Conservation (phyloP, 2,113 vertebrate genomes). For the Lepidothrix coronata region DNA sequence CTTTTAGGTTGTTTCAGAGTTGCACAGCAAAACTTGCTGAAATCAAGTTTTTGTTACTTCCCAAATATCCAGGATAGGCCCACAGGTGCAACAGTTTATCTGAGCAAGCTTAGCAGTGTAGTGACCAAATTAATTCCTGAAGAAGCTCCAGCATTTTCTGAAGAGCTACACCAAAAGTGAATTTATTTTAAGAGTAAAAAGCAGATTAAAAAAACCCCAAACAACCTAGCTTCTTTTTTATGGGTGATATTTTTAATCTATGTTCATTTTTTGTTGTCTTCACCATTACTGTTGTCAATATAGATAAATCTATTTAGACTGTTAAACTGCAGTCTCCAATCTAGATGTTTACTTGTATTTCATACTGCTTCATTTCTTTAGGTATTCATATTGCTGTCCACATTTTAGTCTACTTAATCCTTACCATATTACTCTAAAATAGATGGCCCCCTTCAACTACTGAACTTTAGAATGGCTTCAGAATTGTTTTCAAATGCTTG, state of each 20-base stretch:
- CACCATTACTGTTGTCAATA: neutral
- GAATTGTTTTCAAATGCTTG: neutral
- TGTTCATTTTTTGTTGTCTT: neutral
- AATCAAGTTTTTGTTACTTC: neutral
- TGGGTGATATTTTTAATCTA: neutral
- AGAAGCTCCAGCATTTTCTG: neutral
- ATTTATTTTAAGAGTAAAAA: neutral
- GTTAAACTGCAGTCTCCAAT: neutral
- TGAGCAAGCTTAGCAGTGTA: neutral
- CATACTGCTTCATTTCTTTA: neutral
- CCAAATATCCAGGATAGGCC: neutral
- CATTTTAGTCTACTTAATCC: neutral
- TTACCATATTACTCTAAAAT: neutral
- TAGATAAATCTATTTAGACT: neutral
- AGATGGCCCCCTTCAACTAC: neutral
- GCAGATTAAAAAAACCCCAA: neutral
- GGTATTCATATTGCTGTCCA: neutral
- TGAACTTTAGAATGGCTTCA: neutral
- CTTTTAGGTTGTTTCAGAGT: neutral
- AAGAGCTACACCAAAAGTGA: neutral
- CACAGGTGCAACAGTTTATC: neutral
- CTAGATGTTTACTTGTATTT: neutral
- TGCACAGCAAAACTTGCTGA: neutral
- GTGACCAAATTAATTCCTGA: neutral
- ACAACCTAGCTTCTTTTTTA: neutral